Conservation (phyloP, 2,797 vertebrate genomes). For the Oceanodroma leucorhoa region DNA sequence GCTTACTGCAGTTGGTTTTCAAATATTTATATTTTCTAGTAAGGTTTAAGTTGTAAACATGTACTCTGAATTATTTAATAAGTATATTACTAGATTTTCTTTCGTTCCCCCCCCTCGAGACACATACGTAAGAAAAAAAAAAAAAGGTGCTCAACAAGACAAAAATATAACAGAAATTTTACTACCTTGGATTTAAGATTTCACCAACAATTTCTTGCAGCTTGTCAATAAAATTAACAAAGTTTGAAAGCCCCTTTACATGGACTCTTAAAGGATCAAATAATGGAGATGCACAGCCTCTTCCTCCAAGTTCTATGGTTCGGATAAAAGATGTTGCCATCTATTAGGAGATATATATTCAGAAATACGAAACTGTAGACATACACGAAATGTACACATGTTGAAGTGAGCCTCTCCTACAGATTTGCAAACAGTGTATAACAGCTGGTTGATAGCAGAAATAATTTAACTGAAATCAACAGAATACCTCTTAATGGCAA, state of each 20-base stretch:
- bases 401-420: background rate
- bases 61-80: background rate
- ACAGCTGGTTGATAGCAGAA: background rate
- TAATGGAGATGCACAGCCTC: slow-evolving; percentile 84
- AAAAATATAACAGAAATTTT: background rate
- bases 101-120: fast-evolving
- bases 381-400: fast-evolving
- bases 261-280: slow-evolving; percentile 88
- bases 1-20: background rate
- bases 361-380: background rate
- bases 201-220: slow-evolving; percentile 91
- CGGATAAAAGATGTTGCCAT: slow-evolving; percentile 90
- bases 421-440: background rate
- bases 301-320: slow-evolving; percentile 89
- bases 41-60: background rate
- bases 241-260: slow-evolving; percentile 86
- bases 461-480: background rate
- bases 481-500: background rate
- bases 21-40: background rate
- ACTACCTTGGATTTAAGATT: slow-evolving; percentile 86
- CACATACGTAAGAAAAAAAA: background rate
- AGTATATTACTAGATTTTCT: background rate
- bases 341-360: slow-evolving; percentile 69
- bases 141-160: background rate
- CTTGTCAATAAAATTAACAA: slow-evolving; percentile 89